Evolutionary conservation across 2,113 vertebrate genomes (phyloP).

Genomic region (Vicugna pacos): DNA sequence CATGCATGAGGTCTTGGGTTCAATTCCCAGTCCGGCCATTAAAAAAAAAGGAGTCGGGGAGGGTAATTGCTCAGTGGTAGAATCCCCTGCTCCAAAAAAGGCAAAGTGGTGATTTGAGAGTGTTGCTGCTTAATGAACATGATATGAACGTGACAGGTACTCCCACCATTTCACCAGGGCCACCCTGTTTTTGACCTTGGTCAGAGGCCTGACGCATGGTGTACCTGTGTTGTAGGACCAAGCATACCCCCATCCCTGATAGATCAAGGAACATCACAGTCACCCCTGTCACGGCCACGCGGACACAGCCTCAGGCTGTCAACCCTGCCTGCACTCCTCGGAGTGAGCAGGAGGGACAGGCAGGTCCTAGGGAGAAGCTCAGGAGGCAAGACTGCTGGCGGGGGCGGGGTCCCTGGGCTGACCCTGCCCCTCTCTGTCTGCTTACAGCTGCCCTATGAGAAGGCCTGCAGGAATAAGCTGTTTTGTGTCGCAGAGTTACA

Average conservation of each 20-base stretch:
- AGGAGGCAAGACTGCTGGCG: neutral
- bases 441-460: conserved; percentile 83
- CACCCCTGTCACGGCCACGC: neutral
- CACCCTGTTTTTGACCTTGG: neutral
- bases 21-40: too few species aligned
- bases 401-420: neutral
- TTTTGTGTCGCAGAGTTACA: conserved; percentile 73
- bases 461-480: conserved; percentile 78
- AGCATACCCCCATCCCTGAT: neutral
- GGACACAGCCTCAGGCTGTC: neutral
- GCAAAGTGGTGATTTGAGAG: neutral
- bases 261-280: neutral
- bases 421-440: conserved; percentile 50
- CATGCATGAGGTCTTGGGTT: too few species aligned
- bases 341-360: neutral
- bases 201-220: neutral
- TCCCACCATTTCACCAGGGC: neutral
- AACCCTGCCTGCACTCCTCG: neutral
- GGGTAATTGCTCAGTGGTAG: too few species aligned
- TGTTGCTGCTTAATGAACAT: neutral
- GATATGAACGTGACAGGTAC: neutral
- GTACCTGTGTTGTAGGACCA: neutral
- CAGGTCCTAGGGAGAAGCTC: neutral
- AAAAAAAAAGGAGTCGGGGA: too few species aligned
- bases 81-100: too few species aligned